Evolutionary conservation across 2,888 invertebrate species (phyloP), one percentile per base, ranked within the genome.

Genomic region (Eristalinus aeneus): DNA sequence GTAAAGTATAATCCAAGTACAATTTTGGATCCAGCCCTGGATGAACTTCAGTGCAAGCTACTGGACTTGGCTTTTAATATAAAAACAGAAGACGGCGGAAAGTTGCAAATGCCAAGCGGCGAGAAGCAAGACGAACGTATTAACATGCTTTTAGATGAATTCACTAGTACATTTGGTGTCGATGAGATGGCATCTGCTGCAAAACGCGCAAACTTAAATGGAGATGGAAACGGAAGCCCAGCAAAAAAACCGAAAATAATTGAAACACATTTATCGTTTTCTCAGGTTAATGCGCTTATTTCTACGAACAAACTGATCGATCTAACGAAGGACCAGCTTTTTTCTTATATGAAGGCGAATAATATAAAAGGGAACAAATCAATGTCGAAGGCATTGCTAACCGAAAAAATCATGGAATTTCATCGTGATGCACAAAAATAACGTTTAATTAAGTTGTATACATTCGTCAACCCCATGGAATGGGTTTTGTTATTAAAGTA

Each of bases 51-150:
- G 91, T 92, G 94, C 20, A 95, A 94, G 88, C 93, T 96, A 31
- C 95, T 96, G 91, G 95, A 95, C 0, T 93, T 95, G 88, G 95
- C 96, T 1, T 92, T 96, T 56, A 94, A 95, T 88, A 90, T 96
- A 56, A 94, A 94, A 88, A 93, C 92, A 22, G 93, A 94, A 61
- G 93, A 93, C 90, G 91, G 87, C 2, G 89, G 90, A 0, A 80
- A 89, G 0, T 88, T 89, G 22, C 89, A 90, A 54, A 88, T 92
- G 85, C 91, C 91, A 1, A 89, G 91, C 85, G 76, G 89, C 1
- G 85, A 88, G 9, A 77, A 88, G n/a, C 92, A 92, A 84, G 90
- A 92, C 74, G 81, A 89, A 36, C 90, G 92, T 9, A 91, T 93
- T 71, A 89, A 89, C 5, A 88, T 89, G 22, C 78, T 90, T 36